These are phyloP conservation scores for Cecropterus lyciades DNA, from an alignment of 1,140 invertebrate species.

Conservation along the genomic window DNA sequence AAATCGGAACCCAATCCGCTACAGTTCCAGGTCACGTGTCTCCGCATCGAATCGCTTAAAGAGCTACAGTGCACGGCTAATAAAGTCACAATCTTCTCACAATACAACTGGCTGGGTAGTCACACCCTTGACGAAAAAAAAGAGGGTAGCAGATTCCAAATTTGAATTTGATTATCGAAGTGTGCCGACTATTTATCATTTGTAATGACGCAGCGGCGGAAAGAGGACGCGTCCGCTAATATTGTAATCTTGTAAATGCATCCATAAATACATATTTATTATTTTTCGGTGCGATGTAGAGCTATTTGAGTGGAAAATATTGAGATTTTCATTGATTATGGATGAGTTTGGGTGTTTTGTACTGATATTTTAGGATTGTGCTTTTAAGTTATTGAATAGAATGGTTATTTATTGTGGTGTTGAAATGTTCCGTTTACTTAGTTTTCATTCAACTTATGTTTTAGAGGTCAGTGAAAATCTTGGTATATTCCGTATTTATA, in stretches of 20 bases:
- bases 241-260: constrained; percentile 82
- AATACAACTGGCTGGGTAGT: constrained; percentile 64
- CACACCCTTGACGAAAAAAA: constrained; percentile 56
- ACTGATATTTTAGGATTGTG: no score
- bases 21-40: constrained; percentile 76
- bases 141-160: constrained; percentile 82
- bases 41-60: constrained; percentile 73
- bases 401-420: neutral
- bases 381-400: no score
- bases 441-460: no score
- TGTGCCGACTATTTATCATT: constrained; percentile 82
- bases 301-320: constrained; percentile 77
- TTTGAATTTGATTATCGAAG: constrained; percentile 84
- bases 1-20: constrained; percentile 80
- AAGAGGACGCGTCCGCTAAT: constrained; percentile 71
- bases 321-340: constrained; percentile 70
- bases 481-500: no score
- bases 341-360: constrained; percentile 41
- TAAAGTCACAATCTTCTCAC: constrained; percentile 80
- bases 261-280: constrained; percentile 78
- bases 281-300: constrained; percentile 54
- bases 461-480: no score
- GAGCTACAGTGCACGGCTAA: constrained; percentile 79
- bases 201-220: constrained; percentile 69
- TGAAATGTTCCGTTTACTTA: neutral